Evolutionary conservation across 1,140 invertebrate genomes (phyloP).

Genomic region (Samia ricini): DNA sequence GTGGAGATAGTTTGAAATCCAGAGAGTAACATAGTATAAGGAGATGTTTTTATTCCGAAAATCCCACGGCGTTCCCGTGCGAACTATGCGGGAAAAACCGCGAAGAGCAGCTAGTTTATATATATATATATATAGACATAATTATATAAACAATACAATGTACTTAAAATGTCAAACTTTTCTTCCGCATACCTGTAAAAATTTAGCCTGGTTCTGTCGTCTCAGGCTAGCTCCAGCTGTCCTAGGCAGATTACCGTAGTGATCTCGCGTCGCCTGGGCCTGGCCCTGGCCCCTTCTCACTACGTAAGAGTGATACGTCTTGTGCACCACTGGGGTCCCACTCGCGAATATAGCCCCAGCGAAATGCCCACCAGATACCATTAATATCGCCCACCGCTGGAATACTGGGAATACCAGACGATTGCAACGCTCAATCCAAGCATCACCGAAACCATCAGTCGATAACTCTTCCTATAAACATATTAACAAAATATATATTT

Average conservation of each 20-base stretch:
- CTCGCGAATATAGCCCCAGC: constrained; percentile 89
- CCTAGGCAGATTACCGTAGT: constrained; percentile 82
- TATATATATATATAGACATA: too few species aligned
- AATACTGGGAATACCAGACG: constrained; percentile 45
- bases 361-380: constrained; percentile 93
- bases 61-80: too few species aligned
- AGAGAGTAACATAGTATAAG: too few species aligned
- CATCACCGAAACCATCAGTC: constrained; percentile 66
- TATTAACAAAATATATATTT: neutral
- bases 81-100: too few species aligned
- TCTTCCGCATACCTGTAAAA: too few species aligned
- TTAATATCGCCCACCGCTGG: constrained; percentile 87
- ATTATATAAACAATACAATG: too few species aligned
- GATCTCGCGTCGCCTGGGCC: constrained; percentile 85
- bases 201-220: constrained; percentile 86
- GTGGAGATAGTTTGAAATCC: too few species aligned
- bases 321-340: constrained; percentile 79
- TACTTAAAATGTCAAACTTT: too few species aligned
- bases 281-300: constrained; percentile 91
- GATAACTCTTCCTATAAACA: constrained; percentile 70
- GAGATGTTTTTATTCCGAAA: too few species aligned
- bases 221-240: constrained; percentile 90
- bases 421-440: constrained; percentile 61
- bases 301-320: constrained; percentile 93
- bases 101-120: too few species aligned